A percentile compares a stretch with the other conserved stretches of the same genome.
Evolutionary conservation across 2,888 invertebrate species (phyloP).

Genomic region (Altica lythri): DNA sequence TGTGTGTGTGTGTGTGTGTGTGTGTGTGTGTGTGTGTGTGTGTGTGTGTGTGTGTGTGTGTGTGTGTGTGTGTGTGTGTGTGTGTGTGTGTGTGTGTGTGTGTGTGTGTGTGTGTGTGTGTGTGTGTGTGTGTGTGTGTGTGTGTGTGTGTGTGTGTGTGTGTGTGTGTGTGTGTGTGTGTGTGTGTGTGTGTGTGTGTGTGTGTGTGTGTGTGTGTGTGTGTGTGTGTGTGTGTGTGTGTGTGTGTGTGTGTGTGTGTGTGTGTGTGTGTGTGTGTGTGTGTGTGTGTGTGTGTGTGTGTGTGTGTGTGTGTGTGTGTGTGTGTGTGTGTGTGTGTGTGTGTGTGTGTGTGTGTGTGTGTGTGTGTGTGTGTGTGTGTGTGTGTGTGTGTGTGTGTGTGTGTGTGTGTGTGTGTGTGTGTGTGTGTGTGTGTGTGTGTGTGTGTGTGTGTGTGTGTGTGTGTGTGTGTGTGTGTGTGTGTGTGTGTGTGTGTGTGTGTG

Average conservation of each 20-base stretch:
- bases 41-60: constrained; percentile 14
- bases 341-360: constrained; percentile 14
- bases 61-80: constrained; percentile 14
- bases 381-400: constrained; percentile 14
- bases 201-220: constrained; percentile 14
- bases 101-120: constrained; percentile 14
- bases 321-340: constrained; percentile 14
- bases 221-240: constrained; percentile 14
- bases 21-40: constrained; percentile 14
- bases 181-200: constrained; percentile 14
- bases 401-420: constrained; percentile 14
- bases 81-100: constrained; percentile 14
- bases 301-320: constrained; percentile 14
- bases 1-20: constrained; percentile 14
- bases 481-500: constrained; percentile 14
- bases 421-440: constrained; percentile 14
- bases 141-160: constrained; percentile 14
- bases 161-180: constrained; percentile 14
- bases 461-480: constrained; percentile 14
- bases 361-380: constrained; percentile 14
- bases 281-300: constrained; percentile 14
- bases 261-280: constrained; percentile 14
- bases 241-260: constrained; percentile 14
- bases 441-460: constrained; percentile 14
- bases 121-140: constrained; percentile 14